Conservation (phyloP, 2,113 vertebrate species). For the Glaucomys volans region DNA sequence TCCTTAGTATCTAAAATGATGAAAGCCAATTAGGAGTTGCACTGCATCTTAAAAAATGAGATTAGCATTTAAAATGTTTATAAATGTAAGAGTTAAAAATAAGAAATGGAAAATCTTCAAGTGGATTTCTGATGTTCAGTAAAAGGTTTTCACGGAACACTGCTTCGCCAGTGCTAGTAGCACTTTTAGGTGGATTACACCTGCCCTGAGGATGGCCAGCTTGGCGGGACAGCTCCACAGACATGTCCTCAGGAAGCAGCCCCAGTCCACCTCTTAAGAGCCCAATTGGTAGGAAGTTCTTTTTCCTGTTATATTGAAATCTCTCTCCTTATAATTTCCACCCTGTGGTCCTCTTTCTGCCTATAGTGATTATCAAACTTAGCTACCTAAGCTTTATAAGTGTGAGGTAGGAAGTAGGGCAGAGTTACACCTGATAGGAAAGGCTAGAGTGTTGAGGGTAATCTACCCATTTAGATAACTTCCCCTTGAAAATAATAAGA, state of each 20-base stretch:
- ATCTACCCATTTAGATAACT: not conserved
- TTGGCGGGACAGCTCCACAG: not conserved
- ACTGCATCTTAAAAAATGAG: constrained; percentile 2
- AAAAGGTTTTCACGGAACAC: not conserved
- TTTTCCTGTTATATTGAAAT: not conserved
- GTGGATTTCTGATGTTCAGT: not conserved
- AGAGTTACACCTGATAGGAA: not conserved
- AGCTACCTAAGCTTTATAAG: not conserved
- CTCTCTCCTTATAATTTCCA: not conserved
- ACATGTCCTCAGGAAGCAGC: not conserved
- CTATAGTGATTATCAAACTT: not conserved
- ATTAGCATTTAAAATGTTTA: constrained; percentile 1
- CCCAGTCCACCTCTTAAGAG: not conserved
- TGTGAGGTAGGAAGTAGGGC: not conserved
- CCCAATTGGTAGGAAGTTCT: not conserved
- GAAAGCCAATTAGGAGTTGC: not conserved
- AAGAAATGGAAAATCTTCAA: not conserved
- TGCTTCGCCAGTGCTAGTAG: not conserved
- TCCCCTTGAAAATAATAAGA: not conserved
- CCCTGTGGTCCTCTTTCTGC: not conserved
- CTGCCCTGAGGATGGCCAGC: fast-evolving
- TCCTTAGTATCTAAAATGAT: constrained; percentile 18
- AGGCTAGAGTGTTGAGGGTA: not conserved
- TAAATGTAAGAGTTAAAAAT: not conserved
- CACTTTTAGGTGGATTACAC: fast-evolving